Base-by-base conservation (phyloP, 2,797 vertebrate species). In the Microcaecilia unicolor region DNA sequence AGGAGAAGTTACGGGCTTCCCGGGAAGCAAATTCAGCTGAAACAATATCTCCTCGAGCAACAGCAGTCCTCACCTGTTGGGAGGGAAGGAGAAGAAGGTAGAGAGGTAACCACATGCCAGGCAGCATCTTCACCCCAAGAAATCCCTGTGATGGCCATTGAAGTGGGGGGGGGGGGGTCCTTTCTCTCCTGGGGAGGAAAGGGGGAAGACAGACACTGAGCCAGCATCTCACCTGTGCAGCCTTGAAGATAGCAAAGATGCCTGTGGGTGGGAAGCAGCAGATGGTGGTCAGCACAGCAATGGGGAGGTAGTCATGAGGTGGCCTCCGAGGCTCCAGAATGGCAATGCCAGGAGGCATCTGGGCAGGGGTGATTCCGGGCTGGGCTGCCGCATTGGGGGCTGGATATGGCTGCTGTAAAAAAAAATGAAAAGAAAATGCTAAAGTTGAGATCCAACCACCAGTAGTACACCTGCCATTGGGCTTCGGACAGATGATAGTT, bases 201-300 rank as follows among this genome's bases (percentile, higher is more conserved):
- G 25, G n/a, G n/a, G n/a, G n/a, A 8, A 10, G 20, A 8, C 8
- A 10, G 10, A 6, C 4, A 4, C 9, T 12, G 9, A 10, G 33
- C 42, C n/a, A n/a, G n/a, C n/a, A n/a, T 40, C 62, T 55, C 28
- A 95, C 92, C 90, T 93, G 90, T 62, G 93, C 87, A 1, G 92
- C 91, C 71, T 95, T 95, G 77, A 94, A 87, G 67, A 95, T 95
- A 10, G 92, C 92, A 21, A 94, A 91, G 76, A 95, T 92, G 57
- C 91, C 92, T 0, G 91, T 94, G 2, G 92, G 92, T 91, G 91
- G 95, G 79, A 95, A 95, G 72, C 92, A 95, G 76, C 92, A 95
- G 59, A 95, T 86, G 14, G 92, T 95, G 63, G 92, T 95, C 67
- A 95, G 83, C 55, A 95, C 90, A 0, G 92, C 92, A 10, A 95